Evolutionary conservation across 1,140 invertebrate species (phyloP).

Genomic region (Drosophila prosaltans): DNA sequence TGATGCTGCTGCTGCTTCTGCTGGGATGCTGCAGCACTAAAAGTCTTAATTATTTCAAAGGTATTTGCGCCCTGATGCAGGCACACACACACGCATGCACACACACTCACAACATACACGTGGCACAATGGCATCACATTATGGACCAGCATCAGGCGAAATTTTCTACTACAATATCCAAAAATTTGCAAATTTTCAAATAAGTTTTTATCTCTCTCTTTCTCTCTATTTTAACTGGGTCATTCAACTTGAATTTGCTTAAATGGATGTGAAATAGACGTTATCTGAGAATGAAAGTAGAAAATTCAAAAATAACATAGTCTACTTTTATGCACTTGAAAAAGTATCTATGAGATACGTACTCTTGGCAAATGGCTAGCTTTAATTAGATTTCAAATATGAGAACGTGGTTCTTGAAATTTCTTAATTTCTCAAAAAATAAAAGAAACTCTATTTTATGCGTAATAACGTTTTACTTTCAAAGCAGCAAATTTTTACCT

Average conservation of each 20-base stretch:
- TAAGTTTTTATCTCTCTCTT: slow-evolving; percentile 3
- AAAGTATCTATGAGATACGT: background rate
- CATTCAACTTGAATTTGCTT: slow-evolving; percentile 2
- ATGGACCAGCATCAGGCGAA: slow-evolving; percentile 5
- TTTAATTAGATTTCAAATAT: no score
- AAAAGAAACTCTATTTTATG: no score
- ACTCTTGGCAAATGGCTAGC: no score
- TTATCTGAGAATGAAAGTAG: background rate
- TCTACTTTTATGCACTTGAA: slow-evolving; percentile 4
- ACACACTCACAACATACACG: background rate
- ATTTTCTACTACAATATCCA: background rate
- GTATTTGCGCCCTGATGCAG: slow-evolving; percentile 44
- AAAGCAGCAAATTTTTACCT: no score
- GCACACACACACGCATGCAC: slow-evolving; percentile 17
- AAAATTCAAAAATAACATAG: slow-evolving; percentile 2
- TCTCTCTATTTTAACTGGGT: background rate
- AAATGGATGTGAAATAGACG: background rate
- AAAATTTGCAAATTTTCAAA: slow-evolving; percentile 13
- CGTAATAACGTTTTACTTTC: no score
- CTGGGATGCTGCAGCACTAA: slow-evolving; percentile 34
- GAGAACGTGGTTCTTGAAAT: no score
- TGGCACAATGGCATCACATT: slow-evolving; percentile 25
- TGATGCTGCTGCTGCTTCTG: background rate
- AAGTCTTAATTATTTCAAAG: slow-evolving; percentile 72
- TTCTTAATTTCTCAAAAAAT: no score